phyloP scores from a whole-genome alignment of 2,888 invertebrate species.

The Perdita meconis region DNA sequence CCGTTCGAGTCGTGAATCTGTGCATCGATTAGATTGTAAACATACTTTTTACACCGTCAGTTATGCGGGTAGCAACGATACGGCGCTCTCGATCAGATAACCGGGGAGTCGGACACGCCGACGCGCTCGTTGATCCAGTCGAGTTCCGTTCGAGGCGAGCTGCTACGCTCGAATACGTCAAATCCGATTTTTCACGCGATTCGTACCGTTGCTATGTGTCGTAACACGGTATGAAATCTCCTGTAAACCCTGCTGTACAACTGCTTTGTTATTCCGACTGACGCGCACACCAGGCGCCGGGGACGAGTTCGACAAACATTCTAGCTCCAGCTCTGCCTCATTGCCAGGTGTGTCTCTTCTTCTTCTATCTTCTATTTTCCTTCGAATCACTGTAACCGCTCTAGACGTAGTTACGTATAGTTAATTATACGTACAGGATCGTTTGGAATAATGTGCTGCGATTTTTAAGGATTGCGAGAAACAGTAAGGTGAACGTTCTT shows the following conservation, averaged over 20 bases:
- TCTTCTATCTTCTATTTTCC: constrained; percentile 76
- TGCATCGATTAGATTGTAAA: constrained; percentile 14
- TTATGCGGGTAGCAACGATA: constrained; percentile 28
- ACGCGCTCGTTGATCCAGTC: too few relatives aligned
- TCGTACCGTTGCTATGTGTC: constrained; percentile 14
- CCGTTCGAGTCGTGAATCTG: constrained; percentile 2
- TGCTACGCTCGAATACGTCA: too few relatives aligned
- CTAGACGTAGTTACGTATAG: constrained; percentile 27
- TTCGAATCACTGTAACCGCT: constrained; percentile 61
- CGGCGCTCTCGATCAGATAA: background rate
- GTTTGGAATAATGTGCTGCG: too few relatives aligned
- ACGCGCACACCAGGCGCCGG: constrained; percentile 84
- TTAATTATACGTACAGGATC: background rate
- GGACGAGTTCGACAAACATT: constrained; percentile 89
- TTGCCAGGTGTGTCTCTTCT: constrained; percentile 87
- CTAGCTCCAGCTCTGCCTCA: constrained; percentile 89
- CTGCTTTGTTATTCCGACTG: constrained; percentile 83
- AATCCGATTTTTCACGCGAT: background rate
- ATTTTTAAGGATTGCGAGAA: too few relatives aligned
- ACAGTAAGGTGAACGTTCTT: background rate
- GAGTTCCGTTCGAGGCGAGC: too few relatives aligned
- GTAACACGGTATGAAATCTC: constrained; percentile 56
- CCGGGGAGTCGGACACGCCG: background rate
- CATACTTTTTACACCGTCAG: constrained; percentile 15
- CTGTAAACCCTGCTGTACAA: constrained; percentile 80